These are phyloP conservation scores for Orgyia antiqua DNA, from an alignment of 2,888 invertebrate species.

Conservation along the genomic window DNA sequence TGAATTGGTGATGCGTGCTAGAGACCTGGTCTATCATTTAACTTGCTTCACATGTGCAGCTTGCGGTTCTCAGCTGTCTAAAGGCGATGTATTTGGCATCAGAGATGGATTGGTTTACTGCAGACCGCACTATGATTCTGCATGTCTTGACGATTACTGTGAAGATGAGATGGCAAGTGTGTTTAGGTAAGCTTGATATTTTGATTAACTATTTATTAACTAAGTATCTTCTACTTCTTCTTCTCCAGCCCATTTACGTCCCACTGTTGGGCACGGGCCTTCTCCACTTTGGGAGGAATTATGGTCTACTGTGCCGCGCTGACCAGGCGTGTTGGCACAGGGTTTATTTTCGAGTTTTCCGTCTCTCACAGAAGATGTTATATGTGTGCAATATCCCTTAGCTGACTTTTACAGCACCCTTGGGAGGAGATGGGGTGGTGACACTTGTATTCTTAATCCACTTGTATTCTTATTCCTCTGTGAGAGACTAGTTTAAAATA, in stretches of 20 bases:
- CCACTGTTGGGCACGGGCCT: too few relatives aligned
- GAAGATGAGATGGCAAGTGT: constrained; percentile 77
- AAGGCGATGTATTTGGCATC: constrained; percentile 95
- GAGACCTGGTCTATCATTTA: constrained; percentile 92
- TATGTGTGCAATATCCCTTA: too few relatives aligned
- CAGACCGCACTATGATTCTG: constrained; percentile 75
- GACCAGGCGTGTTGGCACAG: too few relatives aligned
- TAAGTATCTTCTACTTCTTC: background rate
- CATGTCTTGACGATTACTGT: constrained; percentile 80
- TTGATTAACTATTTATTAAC: background rate
- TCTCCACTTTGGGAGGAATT: too few relatives aligned
- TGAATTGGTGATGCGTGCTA: constrained; percentile 94
- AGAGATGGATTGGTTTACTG: constrained; percentile 88
- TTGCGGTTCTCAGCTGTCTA: constrained; percentile 88
- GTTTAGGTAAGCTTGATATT: constrained; percentile 57
- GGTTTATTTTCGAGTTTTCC: too few relatives aligned
- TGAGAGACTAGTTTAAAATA: too few relatives aligned
- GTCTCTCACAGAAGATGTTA: too few relatives aligned
- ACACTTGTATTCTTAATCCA: too few relatives aligned
- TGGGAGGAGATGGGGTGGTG: too few relatives aligned
- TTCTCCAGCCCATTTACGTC: background rate
- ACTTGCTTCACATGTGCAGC: constrained; percentile 93
- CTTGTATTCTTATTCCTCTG: too few relatives aligned
- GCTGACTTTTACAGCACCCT: too few relatives aligned
- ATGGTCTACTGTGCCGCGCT: too few relatives aligned